Evolutionary conservation across 2,113 vertebrate genomes (phyloP).

Genomic region (Pongo pygmaeus): DNA sequence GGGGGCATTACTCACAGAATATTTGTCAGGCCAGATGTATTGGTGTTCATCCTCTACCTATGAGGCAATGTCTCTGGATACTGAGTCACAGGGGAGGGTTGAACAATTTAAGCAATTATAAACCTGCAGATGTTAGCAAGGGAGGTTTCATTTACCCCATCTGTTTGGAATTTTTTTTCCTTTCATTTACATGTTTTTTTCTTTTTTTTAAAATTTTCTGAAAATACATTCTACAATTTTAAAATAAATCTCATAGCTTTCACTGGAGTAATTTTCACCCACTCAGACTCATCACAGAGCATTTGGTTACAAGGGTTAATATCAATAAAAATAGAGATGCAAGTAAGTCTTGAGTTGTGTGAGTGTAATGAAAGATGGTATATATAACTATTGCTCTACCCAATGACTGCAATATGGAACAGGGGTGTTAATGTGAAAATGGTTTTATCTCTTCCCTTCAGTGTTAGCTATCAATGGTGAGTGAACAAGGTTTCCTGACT

Average conservation of each 20-base stretch:
- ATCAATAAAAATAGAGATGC: neutral
- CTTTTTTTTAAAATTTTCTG: neutral
- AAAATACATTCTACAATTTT: neutral
- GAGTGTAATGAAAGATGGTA: neutral
- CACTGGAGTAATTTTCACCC: neutral
- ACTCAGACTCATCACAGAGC: neutral
- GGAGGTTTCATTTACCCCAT: slow-evolving; percentile 5
- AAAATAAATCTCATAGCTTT: neutral
- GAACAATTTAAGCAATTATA: slow-evolving; percentile 55
- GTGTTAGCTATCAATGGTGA: slow-evolving; percentile 36
- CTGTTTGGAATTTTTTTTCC: neutral
- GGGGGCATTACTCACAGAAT: slow-evolving; percentile 65
- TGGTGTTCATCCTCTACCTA: slow-evolving; percentile 61
- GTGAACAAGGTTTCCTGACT: slow-evolving; percentile 12
- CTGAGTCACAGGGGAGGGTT: slow-evolving; percentile 68
- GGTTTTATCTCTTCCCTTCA: slow-evolving; percentile 37
- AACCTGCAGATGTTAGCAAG: slow-evolving; percentile 67
- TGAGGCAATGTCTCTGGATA: slow-evolving; percentile 74
- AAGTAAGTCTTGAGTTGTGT: neutral
- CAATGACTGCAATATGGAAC: slow-evolving; percentile 29
- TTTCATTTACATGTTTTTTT: neutral
- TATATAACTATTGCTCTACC: neutral
- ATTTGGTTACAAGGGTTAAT: neutral
- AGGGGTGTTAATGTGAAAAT: slow-evolving; percentile 58
- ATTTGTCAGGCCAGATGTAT: slow-evolving; percentile 64